Base-by-base conservation (phyloP, 2,113 vertebrate genomes). In the Corythoichthys intestinalis region DNA sequence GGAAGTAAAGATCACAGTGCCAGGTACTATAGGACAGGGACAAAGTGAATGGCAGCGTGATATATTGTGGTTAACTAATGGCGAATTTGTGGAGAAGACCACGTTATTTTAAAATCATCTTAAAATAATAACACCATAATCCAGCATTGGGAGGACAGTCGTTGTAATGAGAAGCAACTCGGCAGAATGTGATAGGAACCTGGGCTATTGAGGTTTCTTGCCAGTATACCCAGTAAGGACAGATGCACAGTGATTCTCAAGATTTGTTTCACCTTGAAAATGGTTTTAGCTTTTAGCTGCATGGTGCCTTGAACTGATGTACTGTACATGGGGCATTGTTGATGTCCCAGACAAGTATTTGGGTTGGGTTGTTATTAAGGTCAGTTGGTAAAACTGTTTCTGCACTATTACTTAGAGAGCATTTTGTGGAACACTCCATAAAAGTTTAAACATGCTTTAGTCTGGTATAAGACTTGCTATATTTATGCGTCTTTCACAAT, bases 301-400 rank as follows among this genome's bases (percentile, higher is more conserved):
- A 56, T 0, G 28, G 53, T 28, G 28, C 10, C 10, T 56, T 34
- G 53, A 28, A 34, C 20, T 4, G 20, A 56, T 56, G 20, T 56
- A 4, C 4, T 56, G 20, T 56, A 12, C 10, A 34, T 10, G 8
- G 28, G 53, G 28, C 4, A 35, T 35, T 57, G 54, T 57, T 14
- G 10, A 35, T 57, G 54, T 57, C 54, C 54, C 54, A 57, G 54
- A 57, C 54, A 57, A 57, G 28, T 35, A 57, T 57, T 57, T 57
- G 28, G 28, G 34, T 57, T 4, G 1, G 4, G 28, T 35, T 20
- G 54, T 35, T 2, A 28, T 8, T 28, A 35, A 57, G 28, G 54
- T 57, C 28, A 57, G 28, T 35, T 35, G 28, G 34, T 35, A 13
- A 57, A 57, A 57, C 54, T 13, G 28, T 34, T 57, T 57, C 28